phyloP scores from a whole-genome alignment of 1,140 invertebrate genomes.

The Caerostris darwini region DNA sequence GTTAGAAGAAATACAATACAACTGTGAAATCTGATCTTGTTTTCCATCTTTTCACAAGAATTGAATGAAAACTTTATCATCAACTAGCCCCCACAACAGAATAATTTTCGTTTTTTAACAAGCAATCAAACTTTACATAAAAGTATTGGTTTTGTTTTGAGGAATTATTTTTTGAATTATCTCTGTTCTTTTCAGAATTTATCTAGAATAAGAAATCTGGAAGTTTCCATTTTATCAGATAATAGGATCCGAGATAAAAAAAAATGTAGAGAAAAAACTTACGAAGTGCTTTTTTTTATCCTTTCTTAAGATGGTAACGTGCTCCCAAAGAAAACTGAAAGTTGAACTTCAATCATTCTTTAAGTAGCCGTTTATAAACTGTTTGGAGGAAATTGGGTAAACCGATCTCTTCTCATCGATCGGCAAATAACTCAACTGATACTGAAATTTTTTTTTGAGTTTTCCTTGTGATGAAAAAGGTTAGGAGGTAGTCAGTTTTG shows the following conservation, averaged over 20 bases:
- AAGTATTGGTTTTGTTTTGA: not conserved
- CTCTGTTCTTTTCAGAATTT: not conserved
- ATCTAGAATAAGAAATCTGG: not conserved
- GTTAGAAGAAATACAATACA: too few species aligned
- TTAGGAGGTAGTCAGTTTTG: not conserved
- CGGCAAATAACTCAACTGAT: constrained; percentile 35
- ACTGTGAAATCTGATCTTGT: too few species aligned
- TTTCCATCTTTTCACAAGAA: not conserved
- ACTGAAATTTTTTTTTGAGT: not conserved
- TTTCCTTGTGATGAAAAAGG: not conserved
- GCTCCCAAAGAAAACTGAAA: constrained; percentile 3
- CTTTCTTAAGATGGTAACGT: not conserved
- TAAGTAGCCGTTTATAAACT: constrained; percentile 39
- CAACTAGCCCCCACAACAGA: not conserved
- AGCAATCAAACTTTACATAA: not conserved
- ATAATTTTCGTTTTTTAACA: constrained; percentile 6
- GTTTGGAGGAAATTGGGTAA: not conserved
- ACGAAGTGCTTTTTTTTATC: not conserved
- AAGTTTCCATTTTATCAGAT: constrained; percentile 12
- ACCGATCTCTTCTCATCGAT: constrained; percentile 8
- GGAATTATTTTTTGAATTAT: constrained; percentile 1
- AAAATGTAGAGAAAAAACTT: not conserved
- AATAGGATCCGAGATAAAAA: not conserved
- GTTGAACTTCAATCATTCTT: constrained; percentile 3
- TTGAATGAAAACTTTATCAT: not conserved